phyloP scores from a whole-genome alignment of 2,113 vertebrate species.

The Amphiprion ocellaris region DNA sequence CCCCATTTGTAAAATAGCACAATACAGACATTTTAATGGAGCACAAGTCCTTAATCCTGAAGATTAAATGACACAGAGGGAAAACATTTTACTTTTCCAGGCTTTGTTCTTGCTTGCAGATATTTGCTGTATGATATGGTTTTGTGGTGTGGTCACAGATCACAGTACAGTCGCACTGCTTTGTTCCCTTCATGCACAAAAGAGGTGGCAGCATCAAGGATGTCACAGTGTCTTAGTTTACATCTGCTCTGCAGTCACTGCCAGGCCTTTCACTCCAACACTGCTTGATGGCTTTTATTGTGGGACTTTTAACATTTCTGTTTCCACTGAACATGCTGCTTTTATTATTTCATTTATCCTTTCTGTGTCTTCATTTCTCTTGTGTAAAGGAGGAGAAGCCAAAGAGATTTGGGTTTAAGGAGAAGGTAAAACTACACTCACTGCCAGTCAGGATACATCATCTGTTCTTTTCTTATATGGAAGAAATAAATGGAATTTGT shows the following conservation, averaged over 20 bases:
- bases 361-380: conserved; percentile 5
- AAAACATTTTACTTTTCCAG: conserved; percentile 27
- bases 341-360: neutral
- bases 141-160: conserved; percentile 13
- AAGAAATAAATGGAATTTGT: neutral
- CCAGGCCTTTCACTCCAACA: neutral
- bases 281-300: conserved; percentile 12
- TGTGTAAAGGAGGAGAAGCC: conserved; percentile 74
- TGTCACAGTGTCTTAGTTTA: conserved; percentile 29
- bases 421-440: conserved; percentile 66
- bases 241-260: conserved; percentile 40
- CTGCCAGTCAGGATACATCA: too few species aligned
- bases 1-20: conserved; percentile 14
- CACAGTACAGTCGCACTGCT: neutral
- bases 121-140: neutral
- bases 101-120: neutral
- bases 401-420: conserved; percentile 68
- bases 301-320: neutral
- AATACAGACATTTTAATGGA: neutral
- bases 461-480: neutral
- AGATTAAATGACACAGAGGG: neutral
- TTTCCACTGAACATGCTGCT: neutral
- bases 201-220: neutral
- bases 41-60: neutral
- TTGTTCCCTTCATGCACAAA: conserved; percentile 1